These are phyloP conservation scores for Pseudeuparius sepicola DNA, from an alignment of 2,888 invertebrate species.

Conservation along the genomic window DNA sequence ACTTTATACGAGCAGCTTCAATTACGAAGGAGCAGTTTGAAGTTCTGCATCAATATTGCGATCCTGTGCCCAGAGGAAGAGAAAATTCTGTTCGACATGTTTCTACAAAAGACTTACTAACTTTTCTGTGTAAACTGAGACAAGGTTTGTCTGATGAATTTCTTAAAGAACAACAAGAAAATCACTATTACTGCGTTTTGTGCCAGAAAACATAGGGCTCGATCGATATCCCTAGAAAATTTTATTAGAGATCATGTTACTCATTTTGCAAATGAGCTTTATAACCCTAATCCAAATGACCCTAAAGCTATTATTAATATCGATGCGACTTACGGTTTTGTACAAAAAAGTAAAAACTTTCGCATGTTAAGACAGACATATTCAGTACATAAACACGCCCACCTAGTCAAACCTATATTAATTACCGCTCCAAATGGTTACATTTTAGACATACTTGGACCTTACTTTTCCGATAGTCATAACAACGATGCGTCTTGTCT, in stretches of 20 bases:
- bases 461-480: constrained; percentile 8
- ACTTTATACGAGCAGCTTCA: no score
- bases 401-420: constrained; percentile 10
- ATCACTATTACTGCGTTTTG: background rate
- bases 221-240: constrained; percentile 5
- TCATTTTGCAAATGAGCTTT: constrained; percentile 1
- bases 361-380: constrained; percentile 5
- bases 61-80: no score
- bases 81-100: no score
- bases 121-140: no score
- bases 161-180: constrained; percentile 1
- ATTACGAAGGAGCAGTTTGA: no score
- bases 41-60: no score
- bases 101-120: no score
- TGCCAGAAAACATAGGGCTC: constrained; percentile 3
- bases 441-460: constrained; percentile 11
- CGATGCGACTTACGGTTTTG: no score
- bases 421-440: constrained; percentile 13
- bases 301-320: constrained; percentile 1
- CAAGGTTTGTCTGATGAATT: constrained; percentile 4
- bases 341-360: background rate
- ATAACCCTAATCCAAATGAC: background rate
- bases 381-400: constrained; percentile 6
- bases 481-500: constrained; percentile 14
- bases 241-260: background rate